Evolutionary conservation across 2,888 invertebrate genomes (phyloP).

Genomic region (Scelioninae gen. 2): DNA sequence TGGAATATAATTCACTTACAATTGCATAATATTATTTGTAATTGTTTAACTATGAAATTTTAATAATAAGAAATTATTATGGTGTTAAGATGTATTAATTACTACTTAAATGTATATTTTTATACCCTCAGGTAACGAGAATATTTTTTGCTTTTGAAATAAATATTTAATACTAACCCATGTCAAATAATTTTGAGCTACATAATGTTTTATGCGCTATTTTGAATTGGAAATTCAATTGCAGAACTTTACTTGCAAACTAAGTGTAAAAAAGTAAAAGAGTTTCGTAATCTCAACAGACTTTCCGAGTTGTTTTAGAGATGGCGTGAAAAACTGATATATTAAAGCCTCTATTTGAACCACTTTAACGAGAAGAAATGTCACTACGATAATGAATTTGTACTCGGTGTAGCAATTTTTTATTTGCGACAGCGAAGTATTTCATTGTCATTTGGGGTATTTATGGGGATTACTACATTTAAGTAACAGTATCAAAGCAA

Average conservation of each 20-base stretch:
- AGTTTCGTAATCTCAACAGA: conserved; percentile 19
- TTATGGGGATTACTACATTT: conserved; percentile 35
- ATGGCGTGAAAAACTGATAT: conserved; percentile 23
- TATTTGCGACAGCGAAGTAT: conserved; percentile 21
- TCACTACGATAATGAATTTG: conserved; percentile 20
- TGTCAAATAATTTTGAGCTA: background rate
- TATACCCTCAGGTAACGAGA: no score
- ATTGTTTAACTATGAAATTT: no score
- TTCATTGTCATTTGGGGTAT: conserved; percentile 31
- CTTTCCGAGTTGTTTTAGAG: background rate
- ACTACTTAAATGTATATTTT: no score
- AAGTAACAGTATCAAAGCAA: no score
- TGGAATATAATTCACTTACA: no score
- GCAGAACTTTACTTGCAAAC: conserved; percentile 1
- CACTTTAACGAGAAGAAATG: conserved; percentile 27
- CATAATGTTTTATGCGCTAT: conserved; percentile 11
- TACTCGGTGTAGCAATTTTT: conserved; percentile 18
- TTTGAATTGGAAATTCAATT: conserved; percentile 20
- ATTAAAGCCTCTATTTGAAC: conserved; percentile 27
- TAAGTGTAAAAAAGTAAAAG: conserved; percentile 24
- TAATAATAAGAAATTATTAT: no score
- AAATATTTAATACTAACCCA: background rate
- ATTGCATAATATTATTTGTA: no score
- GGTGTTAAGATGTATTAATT: no score
- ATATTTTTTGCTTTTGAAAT: no score